Evolutionary conservation across 2,113 vertebrate genomes (phyloP).

Genomic region (Pteronura brasiliensis): DNA sequence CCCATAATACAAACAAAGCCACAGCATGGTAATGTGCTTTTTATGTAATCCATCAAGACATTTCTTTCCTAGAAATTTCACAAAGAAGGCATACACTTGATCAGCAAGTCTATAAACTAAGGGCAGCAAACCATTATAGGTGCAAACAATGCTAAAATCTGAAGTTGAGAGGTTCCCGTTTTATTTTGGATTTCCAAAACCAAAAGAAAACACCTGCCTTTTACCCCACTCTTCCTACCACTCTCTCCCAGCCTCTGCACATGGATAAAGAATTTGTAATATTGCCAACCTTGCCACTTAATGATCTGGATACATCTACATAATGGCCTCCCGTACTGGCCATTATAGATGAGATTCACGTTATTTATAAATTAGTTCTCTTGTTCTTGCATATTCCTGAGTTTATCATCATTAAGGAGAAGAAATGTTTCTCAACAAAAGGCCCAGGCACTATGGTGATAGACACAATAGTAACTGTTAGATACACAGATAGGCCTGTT

Average conservation of each 20-base stretch:
- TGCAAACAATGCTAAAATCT: neutral
- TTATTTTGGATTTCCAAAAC: neutral
- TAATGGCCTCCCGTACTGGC: constrained; percentile 61
- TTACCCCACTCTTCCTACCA: neutral
- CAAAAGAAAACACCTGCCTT: constrained; percentile 21
- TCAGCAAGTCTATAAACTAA: neutral
- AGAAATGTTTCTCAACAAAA: constrained; percentile 67
- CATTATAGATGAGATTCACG: constrained; percentile 60
- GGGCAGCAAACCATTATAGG: neutral
- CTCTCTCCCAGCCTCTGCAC: neutral
- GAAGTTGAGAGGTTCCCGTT: neutral
- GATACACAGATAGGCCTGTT: constrained; percentile 58
- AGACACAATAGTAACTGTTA: constrained; percentile 47
- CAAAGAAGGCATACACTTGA: neutral
- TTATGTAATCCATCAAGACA: neutral
- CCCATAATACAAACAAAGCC: constrained; percentile 34
- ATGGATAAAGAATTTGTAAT: constrained; percentile 46
- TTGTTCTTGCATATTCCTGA: constrained; percentile 65
- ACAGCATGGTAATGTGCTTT: neutral
- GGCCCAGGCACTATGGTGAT: constrained; percentile 34
- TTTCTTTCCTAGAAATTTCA: neutral
- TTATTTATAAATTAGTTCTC: constrained; percentile 72
- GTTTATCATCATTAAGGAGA: constrained; percentile 71
- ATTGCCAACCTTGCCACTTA: constrained; percentile 68
- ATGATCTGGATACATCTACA: constrained; percentile 63